A percentile compares a stretch with the other conserved stretches of the same genome.
Evolutionary conservation across 2,113 vertebrate species (phyloP).

Genomic region (Siphamia tubifer): DNA sequence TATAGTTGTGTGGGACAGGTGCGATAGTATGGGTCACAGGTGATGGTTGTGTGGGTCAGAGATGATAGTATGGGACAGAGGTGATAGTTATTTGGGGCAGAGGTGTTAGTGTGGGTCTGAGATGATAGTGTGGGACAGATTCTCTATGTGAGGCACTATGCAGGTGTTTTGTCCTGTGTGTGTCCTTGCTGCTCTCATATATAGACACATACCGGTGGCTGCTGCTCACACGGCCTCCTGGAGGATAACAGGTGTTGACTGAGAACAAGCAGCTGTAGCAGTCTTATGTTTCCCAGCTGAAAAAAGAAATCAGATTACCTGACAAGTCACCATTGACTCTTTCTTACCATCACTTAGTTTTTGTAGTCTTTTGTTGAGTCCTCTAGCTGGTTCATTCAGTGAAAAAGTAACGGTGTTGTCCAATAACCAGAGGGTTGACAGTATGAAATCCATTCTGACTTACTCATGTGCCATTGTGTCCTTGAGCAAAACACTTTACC

Average conservation of each 20-base stretch:
- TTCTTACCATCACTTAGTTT: slow-evolving; percentile 6
- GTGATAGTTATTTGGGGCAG: not conserved
- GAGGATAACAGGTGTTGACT: slow-evolving; percentile 35
- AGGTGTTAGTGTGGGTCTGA: not conserved
- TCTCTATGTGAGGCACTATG: not conserved
- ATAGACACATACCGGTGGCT: not conserved
- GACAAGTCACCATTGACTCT: not conserved
- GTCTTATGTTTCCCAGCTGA: slow-evolving; percentile 23
- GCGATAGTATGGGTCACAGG: too few species aligned
- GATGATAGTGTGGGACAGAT: not conserved
- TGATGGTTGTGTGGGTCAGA: not conserved
- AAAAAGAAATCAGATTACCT: slow-evolving; percentile 13
- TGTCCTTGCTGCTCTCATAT: not conserved
- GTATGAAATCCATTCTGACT: too few species aligned
- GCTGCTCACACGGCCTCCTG: not conserved
- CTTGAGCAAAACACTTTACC: too few species aligned
- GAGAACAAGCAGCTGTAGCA: slow-evolving; percentile 26
- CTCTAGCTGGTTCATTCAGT: too few species aligned
- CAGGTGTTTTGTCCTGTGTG: slow-evolving; percentile 40
- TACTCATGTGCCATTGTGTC: too few species aligned
- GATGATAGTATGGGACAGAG: not conserved
- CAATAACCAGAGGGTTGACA: too few species aligned
- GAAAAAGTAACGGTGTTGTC: too few species aligned
- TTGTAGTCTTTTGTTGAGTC: too few species aligned
- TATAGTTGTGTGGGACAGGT: not conserved